A percentile compares a stretch with the other conserved stretches of the same genome.
Conservation (phyloP, 2,797 vertebrate species). For the Astyanax mexicanus region DNA sequence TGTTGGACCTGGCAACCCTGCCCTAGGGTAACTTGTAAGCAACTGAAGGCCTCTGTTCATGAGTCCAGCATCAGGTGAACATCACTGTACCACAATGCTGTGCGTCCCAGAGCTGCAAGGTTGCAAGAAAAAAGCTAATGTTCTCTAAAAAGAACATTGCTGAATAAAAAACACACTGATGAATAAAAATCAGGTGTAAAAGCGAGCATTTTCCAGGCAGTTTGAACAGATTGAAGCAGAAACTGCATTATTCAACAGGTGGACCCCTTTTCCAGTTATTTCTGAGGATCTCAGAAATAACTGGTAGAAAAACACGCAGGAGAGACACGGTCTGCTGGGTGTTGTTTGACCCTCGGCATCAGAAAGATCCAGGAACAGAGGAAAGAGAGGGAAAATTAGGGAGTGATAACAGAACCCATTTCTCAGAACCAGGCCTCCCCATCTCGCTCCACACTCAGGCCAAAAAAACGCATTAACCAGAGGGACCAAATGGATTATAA, state of each 20-base stretch:
- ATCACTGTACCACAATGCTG: no score
- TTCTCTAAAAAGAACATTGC: no score
- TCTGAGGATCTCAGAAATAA: conserved; percentile 50
- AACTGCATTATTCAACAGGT: conserved; percentile 62
- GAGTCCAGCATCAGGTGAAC: no score
- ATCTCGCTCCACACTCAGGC: conserved; percentile 11
- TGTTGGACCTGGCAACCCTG: no score
- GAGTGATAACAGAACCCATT: conserved; percentile 40
- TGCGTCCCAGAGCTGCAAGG: no score
- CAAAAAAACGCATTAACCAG: conserved; percentile 53
- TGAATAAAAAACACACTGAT: neutral
- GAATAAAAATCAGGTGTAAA: conserved; percentile 24
- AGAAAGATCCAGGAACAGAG: conserved; percentile 27
- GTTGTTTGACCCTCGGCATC: conserved; percentile 53
- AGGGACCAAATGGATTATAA: conserved; percentile 71
- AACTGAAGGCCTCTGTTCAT: no score
- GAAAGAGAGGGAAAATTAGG: conserved; percentile 7
- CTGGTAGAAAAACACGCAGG: conserved; percentile 36
- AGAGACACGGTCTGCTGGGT: conserved; percentile 28
- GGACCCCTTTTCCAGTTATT: conserved; percentile 11
- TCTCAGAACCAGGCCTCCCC: conserved; percentile 32
- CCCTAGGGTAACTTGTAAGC: no score
- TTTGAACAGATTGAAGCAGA: neutral
- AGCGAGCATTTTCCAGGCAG: conserved; percentile 31
- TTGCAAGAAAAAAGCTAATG: no score